These are phyloP conservation scores for Oreochromis spilurus DNA, from an alignment of 2,113 vertebrate genomes.

Conservation along the genomic window DNA sequence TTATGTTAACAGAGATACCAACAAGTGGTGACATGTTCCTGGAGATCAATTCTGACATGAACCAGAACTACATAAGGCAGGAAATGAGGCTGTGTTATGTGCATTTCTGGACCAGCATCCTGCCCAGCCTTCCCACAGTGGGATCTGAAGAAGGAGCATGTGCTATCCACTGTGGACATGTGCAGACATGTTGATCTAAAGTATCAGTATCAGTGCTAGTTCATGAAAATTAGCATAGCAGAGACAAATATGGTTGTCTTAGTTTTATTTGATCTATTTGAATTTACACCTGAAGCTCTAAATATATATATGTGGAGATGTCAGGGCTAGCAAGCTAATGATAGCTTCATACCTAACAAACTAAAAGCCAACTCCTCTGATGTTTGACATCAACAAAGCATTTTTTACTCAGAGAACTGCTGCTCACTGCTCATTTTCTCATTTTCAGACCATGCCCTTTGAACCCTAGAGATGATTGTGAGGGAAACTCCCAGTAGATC, in stretches of 20 bases:
- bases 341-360: too few species aligned
- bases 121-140: constrained; percentile 27
- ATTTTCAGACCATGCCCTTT: not conserved
- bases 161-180: not conserved
- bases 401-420: too few species aligned
- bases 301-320: not conserved
- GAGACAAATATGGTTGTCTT: not conserved
- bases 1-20: constrained; percentile 79
- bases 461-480: not conserved
- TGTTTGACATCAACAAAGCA: too few species aligned
- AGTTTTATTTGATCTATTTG: not conserved
- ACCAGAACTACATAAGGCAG: constrained; percentile 59
- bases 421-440: too few species aligned
- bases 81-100: constrained; percentile 64
- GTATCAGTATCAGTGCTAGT: not conserved
- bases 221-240: not conserved
- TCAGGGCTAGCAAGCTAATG: not conserved
- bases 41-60: constrained; percentile 76
- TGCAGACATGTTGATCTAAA: not conserved
- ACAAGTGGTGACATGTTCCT: constrained; percentile 64
- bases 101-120: constrained; percentile 74
- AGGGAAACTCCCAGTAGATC: not conserved
- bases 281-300: not conserved
- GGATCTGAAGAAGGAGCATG: not conserved
- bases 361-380: too few species aligned